Evolutionary conservation across 2,888 invertebrate species (phyloP).

Genomic region (Cosmia pyralina): DNA sequence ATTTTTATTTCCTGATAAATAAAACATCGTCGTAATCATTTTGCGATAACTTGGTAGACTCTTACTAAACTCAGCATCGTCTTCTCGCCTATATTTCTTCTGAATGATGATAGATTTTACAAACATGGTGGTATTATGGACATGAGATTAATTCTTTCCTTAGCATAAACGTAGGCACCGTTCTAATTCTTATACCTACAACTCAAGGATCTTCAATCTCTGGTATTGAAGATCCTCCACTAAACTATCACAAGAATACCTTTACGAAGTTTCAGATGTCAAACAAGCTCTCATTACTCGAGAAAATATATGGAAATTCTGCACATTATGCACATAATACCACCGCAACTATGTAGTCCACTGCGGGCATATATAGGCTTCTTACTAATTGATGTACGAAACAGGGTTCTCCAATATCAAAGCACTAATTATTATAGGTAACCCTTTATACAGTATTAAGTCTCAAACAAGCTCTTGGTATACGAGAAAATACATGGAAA

Average conservation of each 20-base stretch:
- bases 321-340: slow-evolving; percentile 8
- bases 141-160: background rate
- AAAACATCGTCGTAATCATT: background rate
- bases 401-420: slow-evolving; percentile 35
- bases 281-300: slow-evolving; percentile 16
- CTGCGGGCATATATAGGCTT: background rate
- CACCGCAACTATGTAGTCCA: slow-evolving; percentile 17
- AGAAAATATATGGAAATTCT: slow-evolving; percentile 6
- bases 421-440: slow-evolving; percentile 25
- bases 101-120: background rate
- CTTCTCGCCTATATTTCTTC: background rate
- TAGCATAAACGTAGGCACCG: background rate
- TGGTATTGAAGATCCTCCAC: no score
- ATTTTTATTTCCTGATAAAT: slow-evolving; percentile 7
- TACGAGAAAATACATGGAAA: slow-evolving; percentile 1
- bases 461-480: slow-evolving; percentile 14
- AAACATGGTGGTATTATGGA: background rate
- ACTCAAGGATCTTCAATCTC: slow-evolving; percentile 10
- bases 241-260: background rate
- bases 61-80: background rate
- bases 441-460: slow-evolving; percentile 21
- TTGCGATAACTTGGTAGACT: background rate
- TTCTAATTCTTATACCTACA: background rate
- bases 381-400: slow-evolving; percentile 22
- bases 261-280: slow-evolving; percentile 15